These are phyloP conservation scores for Chalcosyrphus nemorum DNA, from an alignment of 2,888 invertebrate genomes.

Conservation along the genomic window DNA sequence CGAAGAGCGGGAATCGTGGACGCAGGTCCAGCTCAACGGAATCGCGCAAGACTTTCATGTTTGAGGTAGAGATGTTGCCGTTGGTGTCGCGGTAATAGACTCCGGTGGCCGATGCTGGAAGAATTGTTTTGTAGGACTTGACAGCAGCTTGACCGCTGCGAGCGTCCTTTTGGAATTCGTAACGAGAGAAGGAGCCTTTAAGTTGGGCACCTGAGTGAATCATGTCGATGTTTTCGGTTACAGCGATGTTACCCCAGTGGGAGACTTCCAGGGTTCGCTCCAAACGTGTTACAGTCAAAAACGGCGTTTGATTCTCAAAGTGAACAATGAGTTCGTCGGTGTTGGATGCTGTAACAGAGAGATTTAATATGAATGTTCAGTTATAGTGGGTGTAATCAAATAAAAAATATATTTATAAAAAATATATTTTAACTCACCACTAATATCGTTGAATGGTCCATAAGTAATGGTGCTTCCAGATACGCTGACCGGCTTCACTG, in stretches of 20 bases:
- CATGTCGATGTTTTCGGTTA: constrained; percentile 96
- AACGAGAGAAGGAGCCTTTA: constrained; percentile 97
- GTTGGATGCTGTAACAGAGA: constrained; percentile 81
- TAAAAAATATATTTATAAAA: not conserved
- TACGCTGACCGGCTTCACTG: constrained; percentile 90
- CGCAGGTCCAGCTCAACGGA: constrained; percentile 97
- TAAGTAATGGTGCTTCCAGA: constrained; percentile 92
- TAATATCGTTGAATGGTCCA: constrained; percentile 92
- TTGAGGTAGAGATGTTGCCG: constrained; percentile 99
- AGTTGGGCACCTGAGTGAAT: constrained; percentile 95
- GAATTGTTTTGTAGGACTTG: constrained; percentile 93
- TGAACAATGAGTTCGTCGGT: constrained; percentile 90
- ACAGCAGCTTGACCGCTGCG: constrained; percentile 94
- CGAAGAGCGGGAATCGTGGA: constrained; percentile 98
- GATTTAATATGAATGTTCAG: too few relatives aligned
- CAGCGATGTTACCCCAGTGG: constrained; percentile 99
- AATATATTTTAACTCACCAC: constrained; percentile 80
- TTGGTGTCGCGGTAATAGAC: constrained; percentile 98
- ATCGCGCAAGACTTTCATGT: constrained; percentile 93
- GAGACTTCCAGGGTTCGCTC: constrained; percentile 96
- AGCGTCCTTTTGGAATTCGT: constrained; percentile 97
- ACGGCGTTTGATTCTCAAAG: constrained; percentile 98
- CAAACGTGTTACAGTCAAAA: constrained; percentile 94
- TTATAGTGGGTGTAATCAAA: too few relatives aligned
- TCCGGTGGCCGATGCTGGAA: constrained; percentile 95